Conservation (phyloP, 2,113 vertebrate genomes). For the Hippocampus abdominalis region DNA sequence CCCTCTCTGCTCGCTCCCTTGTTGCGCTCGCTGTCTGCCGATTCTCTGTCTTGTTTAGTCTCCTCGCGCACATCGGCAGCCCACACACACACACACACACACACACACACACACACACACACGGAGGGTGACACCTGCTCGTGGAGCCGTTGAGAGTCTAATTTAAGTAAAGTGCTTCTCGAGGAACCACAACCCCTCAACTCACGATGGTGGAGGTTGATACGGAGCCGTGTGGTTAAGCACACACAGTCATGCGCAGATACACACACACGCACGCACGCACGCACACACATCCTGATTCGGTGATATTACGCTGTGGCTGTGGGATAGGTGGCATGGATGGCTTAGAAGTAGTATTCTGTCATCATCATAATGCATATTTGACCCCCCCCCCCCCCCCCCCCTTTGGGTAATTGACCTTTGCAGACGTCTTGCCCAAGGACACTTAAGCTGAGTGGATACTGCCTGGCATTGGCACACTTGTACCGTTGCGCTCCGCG, state of each 20-base stretch:
- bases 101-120: slow-evolving; percentile 15
- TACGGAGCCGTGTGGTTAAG: slow-evolving; percentile 36
- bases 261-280: slow-evolving; percentile 13
- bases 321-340: slow-evolving; percentile 41
- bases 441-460: slow-evolving; percentile 38
- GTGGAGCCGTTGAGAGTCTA: slow-evolving; percentile 67
- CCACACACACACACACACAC: not conserved
- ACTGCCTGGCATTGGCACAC: slow-evolving; percentile 28
- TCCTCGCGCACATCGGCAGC: slow-evolving; percentile 15
- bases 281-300: slow-evolving; percentile 39
- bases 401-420: slow-evolving; percentile 38
- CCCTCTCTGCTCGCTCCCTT: slow-evolving; percentile 27
- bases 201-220: slow-evolving; percentile 59
- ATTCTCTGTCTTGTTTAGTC: slow-evolving; percentile 51
- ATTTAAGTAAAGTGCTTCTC: slow-evolving; percentile 74
- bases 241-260: slow-evolving; percentile 28
- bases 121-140: slow-evolving; percentile 61
- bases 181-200: slow-evolving; percentile 65
- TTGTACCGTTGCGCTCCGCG: slow-evolving; percentile 13
- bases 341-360: slow-evolving; percentile 46
- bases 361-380: slow-evolving; percentile 52
- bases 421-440: slow-evolving; percentile 47
- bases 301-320: slow-evolving; percentile 34
- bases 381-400: slow-evolving; percentile 33
- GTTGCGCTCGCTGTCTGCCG: slow-evolving; percentile 46